Base-by-base conservation (phyloP, 2,797 vertebrate genomes). In the Cuculus canorus region DNA sequence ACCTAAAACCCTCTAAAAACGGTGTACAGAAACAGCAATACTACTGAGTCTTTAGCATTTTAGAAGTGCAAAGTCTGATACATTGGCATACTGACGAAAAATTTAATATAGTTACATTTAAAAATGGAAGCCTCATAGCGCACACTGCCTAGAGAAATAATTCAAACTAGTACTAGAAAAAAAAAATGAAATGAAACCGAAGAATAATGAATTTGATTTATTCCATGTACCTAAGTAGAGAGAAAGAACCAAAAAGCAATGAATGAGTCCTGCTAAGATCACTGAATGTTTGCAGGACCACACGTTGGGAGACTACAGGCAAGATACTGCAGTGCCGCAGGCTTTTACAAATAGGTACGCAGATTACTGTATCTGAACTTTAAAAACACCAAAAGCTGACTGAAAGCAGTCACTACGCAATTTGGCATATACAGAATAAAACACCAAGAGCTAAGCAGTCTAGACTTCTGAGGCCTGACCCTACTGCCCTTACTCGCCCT, bases 401-500 rank as follows among this genome's bases (percentile, higher is more conserved):
- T 78, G 84, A 86, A 88, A 91, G 65, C 65, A 78, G 41, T 10
- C 71, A 77, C 87, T 37, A 24, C 0, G 0, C 82, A 81, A 24
- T 65, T 94, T n/a, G 43, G 57, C 77, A 65, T 13, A 72, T 19
- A 69, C 45, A 68, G 61, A 93, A 85, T 23, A 70, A 61, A 88
- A 4, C 48, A 80, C 48, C 60, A 70, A 19, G 35, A 77, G 25
- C 71, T 70, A 68, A 47, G 35, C 2, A 88, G 80, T 82, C 91
- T 83, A 88, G 80, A 91, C 80, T 69, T 13, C 18, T 2, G 6
- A 33, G 56, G 63, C 18, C 54, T 56, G 63, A 64, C 65, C 43
- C 45, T 79, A n/a, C 73, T 88, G 91, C 66, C 87, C 63, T 92
- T 84, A 86, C 65, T 91, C 65, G 90, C 66, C 73, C 85, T 82